phyloP scores from a whole-genome alignment of 92 coral and sea anemone species.

The Epizoanthus ramosus region DNA sequence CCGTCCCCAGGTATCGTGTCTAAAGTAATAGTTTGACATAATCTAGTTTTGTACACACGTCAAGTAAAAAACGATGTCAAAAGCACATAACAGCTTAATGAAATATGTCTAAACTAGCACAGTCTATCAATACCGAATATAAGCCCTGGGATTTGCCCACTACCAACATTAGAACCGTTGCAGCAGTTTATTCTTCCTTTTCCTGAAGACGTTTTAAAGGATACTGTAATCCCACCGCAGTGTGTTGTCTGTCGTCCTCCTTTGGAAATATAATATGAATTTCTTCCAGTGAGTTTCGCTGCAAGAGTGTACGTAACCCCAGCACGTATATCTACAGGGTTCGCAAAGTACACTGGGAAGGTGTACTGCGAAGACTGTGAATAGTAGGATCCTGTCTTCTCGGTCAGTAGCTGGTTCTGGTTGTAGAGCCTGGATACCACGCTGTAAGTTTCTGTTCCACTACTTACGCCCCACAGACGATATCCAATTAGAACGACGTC shows the following conservation, averaged over 20 bases:
- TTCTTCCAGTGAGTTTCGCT: neutral
- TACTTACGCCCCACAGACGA: constrained; percentile 34
- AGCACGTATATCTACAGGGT: constrained; percentile 14
- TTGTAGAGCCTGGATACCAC: constrained; percentile 43
- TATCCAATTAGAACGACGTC: constrained; percentile 29
- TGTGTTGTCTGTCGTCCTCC: constrained; percentile 8
- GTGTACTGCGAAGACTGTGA: constrained; percentile 20
- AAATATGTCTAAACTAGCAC: neutral
- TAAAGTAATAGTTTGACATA: no score
- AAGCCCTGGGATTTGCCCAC: constrained; percentile 27
- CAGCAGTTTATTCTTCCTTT: neutral
- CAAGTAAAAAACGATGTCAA: no score
- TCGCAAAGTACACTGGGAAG: constrained; percentile 47
- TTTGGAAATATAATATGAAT: neutral
- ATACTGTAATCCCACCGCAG: constrained; percentile 22
- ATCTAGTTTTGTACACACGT: no score
- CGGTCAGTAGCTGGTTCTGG: constrained; percentile 39
- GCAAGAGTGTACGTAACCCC: constrained; percentile 41
- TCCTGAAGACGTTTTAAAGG: constrained; percentile 14
- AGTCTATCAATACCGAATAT: neutral
- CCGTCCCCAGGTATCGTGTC: no score
- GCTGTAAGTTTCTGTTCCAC: constrained; percentile 17
- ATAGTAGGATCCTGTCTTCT: constrained; percentile 47
- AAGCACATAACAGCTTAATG: no score
- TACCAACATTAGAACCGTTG: neutral